phyloP scores from a whole-genome alignment of 2,888 invertebrate genomes.

The Andricus quercusramuli region DNA sequence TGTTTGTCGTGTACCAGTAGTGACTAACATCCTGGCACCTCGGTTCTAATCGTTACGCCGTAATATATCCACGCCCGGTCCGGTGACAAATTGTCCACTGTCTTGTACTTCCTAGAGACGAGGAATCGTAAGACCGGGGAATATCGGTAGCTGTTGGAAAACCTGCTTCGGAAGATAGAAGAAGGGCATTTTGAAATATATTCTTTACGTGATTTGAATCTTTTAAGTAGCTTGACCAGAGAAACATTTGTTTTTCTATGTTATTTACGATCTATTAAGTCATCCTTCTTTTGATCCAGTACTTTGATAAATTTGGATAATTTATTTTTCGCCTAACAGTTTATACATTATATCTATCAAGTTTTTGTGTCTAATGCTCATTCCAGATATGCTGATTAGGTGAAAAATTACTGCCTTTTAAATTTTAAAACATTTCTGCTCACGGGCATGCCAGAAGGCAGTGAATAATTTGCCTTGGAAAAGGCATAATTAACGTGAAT shows the following conservation, averaged over 20 bases:
- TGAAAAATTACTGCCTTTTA: background rate
- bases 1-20: conserved; percentile 36
- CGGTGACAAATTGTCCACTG: conserved; percentile 61
- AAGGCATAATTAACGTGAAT: background rate
- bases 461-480: background rate
- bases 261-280: conserved; percentile 20
- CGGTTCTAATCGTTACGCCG: conserved; percentile 43
- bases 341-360: background rate
- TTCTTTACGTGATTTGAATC: conserved; percentile 16
- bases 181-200: conserved; percentile 19
- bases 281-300: background rate
- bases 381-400: background rate
- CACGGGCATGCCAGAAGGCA: background rate
- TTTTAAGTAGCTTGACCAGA: background rate
- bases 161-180: conserved; percentile 29
- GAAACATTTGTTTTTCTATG: background rate
- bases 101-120: conserved; percentile 60
- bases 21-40: conserved; percentile 51
- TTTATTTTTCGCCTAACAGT: background rate
- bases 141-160: conserved; percentile 19
- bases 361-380: background rate
- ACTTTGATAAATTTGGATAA: conserved; percentile 3
- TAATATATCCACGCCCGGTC: conserved; percentile 56
- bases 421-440: background rate
- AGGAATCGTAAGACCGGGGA: conserved; percentile 44